These are phyloP conservation scores for Erannis defoliaria DNA, from an alignment of 2,888 invertebrate species.

Conservation along the genomic window DNA sequence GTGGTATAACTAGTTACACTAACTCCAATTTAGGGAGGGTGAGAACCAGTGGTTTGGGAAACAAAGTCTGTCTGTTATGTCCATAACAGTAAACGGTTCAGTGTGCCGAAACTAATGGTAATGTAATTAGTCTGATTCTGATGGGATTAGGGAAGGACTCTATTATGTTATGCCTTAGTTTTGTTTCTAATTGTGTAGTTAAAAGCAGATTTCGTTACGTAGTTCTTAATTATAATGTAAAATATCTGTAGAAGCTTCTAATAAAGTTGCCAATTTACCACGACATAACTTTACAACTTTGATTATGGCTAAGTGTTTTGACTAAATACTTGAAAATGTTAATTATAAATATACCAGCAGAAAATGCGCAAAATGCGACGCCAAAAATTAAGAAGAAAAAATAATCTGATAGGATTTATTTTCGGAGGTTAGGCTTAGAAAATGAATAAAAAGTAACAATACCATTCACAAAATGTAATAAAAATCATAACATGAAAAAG, in stretches of 20 bases:
- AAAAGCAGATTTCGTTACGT: not conserved
- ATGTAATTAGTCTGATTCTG: conserved; percentile 66
- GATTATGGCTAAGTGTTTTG: no score
- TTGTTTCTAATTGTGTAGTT: conserved; percentile 2
- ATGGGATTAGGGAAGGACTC: conserved; percentile 40
- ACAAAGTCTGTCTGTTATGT: conserved; percentile 33
- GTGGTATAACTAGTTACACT: not conserved
- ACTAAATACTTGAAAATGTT: no score
- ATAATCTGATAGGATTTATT: no score
- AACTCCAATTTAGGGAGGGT: not conserved
- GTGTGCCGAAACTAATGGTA: conserved; percentile 71
- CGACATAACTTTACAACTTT: no score
- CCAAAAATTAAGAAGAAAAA: no score
- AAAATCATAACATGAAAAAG: conserved; percentile 8
- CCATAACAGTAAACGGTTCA: conserved; percentile 55
- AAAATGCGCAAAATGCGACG: no score
- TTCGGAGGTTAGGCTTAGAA: no score
- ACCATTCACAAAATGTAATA: no score
- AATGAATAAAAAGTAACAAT: no score
- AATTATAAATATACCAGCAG: no score
- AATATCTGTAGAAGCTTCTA: no score
- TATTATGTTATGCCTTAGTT: conserved; percentile 13
- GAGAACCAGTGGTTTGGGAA: conserved; percentile 23
- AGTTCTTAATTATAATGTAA: not conserved
- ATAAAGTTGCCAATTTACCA: no score